Base-by-base conservation (phyloP, 2,113 vertebrate species). In the Hemichromis elongatus region DNA sequence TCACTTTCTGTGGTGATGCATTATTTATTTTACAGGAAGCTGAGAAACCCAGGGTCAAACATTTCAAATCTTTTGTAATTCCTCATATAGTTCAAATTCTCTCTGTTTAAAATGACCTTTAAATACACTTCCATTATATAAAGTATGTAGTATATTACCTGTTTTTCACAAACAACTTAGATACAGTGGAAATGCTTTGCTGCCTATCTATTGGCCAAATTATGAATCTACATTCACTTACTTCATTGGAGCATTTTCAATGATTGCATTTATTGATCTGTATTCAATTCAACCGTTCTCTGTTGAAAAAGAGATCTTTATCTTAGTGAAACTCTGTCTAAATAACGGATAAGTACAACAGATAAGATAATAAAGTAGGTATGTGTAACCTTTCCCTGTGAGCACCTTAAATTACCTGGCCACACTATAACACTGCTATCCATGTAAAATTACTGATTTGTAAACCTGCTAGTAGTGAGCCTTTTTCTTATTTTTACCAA, bases 1-100 rank as follows among this genome's bases (percentile, higher is more conserved):
- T 96, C 92, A 90, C 89, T 94, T 95, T 94, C 90, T 86, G 73
- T 52, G 4, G 6, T 30, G 47, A 80, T 96, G 77, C 83, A 95
- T 95, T 90, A 96, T 95, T 95, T 53, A 96, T 89, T 82, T 19
- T 54, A 81, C 45, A 57, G 45, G 30, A 55, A 54, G 30, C 84
- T 88, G 77, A 91, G 84, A 83, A 89, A 90, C n/a, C 77, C 30
- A 2, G n/a, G 14, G 53, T 70, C 37, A 13, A n/a, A 66, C 18
- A 87, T 75, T 75, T 56, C 18, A 52, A 52, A 18, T 11, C 9
- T 4, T 84, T 89, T 82, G 14, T 53, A 54, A 21, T 52, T 79
- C 77, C 37, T 56, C n/a, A 26, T 80, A 61, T 47, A 88, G 73
- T 81, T 88, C 81, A 28, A 37, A 73, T 59, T n/a, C 26, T 79